Base-by-base conservation (phyloP, 2,797 vertebrate species). In the Perodicticus potto region DNA sequence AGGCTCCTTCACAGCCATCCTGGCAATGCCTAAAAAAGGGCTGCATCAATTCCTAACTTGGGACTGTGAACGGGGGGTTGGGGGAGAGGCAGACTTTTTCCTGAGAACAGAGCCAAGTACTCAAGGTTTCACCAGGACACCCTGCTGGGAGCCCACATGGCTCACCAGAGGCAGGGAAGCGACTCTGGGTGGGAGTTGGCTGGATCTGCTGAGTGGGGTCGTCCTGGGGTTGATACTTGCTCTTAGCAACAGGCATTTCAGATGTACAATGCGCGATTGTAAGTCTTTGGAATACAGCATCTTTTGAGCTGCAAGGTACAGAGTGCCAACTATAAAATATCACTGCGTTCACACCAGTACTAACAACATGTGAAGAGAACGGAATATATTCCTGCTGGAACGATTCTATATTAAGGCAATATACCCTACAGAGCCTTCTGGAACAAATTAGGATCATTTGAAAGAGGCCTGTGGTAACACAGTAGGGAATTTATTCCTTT, bases 361-460 rank as follows among this genome's bases (percentile, higher is more conserved):
- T 67, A 61, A 63, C 70, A 84, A 43, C n/a, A 29, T 2, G 73
- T 20, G 73, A 72, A 69, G 63, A 72, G 77, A 72, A 85, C 12
- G 22, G 22, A 78, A 45, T 70, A 19, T 37, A 63, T 89, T 80
- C 10, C n/a, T 40, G 40, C 57, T 43, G 57, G 45, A 92, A 2
- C 69, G 82, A 37, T 89, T 90, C 76, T 92, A 7, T 82, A 40
- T 72, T 45, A 72, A 90, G 59, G 73, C 80, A 81, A 27, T 89
- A 74, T 69, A 80, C 74, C 25, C 37, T 22, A 16, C 32, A 59
- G 67, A 92, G 40, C 12, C 86, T 96, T 86, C 86, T 93, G 95
- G 73, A 86, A 96, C 57, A 92, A 84, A 95, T 96, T 29, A 83
- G 93, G 43, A 40, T 92, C 63, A 86, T 86, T 96, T 96, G 92